These are phyloP conservation scores for Hyles euphorbiae DNA, from an alignment of 1,140 invertebrate species.

Conservation along the genomic window DNA sequence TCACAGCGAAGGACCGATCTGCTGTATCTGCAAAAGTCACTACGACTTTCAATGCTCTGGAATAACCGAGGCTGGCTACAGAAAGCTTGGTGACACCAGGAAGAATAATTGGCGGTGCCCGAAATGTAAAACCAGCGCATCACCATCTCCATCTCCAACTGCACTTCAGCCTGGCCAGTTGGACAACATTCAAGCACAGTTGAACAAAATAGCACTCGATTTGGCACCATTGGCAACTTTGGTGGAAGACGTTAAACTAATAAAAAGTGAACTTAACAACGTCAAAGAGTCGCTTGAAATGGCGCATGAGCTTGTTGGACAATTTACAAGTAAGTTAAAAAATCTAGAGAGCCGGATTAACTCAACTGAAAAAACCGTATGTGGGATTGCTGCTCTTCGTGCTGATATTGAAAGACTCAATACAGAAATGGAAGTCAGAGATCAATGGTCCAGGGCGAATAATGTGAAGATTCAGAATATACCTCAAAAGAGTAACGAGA, in stretches of 20 bases:
- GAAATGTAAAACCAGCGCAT: slow-evolving; percentile 15
- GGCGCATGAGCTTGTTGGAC: slow-evolving; percentile 14
- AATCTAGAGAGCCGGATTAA: slow-evolving; percentile 13
- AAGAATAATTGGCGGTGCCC: slow-evolving; percentile 18
- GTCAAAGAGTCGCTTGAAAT: slow-evolving; percentile 20
- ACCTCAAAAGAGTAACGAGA: slow-evolving; percentile 21
- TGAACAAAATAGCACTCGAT: slow-evolving; percentile 13
- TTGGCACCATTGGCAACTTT: slow-evolving; percentile 22
- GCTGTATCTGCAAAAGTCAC: slow-evolving; percentile 17
- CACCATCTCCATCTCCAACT: slow-evolving; percentile 1
- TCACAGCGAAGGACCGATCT: slow-evolving; percentile 15
- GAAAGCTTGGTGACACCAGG: slow-evolving; percentile 18
- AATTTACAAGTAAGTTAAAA: slow-evolving; percentile 12
- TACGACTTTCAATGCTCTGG: slow-evolving; percentile 24
- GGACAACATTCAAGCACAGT: slow-evolving; percentile 18
- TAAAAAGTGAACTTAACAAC: slow-evolving; percentile 18
- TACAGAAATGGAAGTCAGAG: slow-evolving; percentile 12
- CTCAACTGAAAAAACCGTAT: slow-evolving; percentile 10
- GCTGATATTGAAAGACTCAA: slow-evolving; percentile 12
- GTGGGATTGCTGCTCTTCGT: slow-evolving; percentile 7
- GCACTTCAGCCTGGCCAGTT: slow-evolving; percentile 1
- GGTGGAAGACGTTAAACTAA: slow-evolving; percentile 23
- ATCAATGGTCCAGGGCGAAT: slow-evolving; percentile 25
- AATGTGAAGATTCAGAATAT: slow-evolving; percentile 27
- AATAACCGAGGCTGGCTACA: slow-evolving; percentile 19